These are phyloP conservation scores for Genyomyrus donnyi DNA, from an alignment of 2,113 vertebrate species.

Conservation along the genomic window DNA sequence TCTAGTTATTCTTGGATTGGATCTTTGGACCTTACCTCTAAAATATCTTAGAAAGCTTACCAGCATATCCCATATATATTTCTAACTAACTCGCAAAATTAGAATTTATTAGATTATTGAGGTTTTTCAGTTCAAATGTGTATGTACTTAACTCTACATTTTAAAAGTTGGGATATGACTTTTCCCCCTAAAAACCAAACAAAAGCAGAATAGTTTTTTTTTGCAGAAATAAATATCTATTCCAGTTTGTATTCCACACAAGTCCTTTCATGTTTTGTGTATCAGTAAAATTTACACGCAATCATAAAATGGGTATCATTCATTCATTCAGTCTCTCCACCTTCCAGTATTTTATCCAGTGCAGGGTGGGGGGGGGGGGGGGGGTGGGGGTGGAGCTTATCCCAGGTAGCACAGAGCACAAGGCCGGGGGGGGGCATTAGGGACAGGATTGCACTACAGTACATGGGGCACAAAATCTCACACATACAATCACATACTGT, in stretches of 20 bases:
- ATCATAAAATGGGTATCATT: neutral
- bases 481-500: neutral
- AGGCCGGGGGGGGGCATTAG: neutral
- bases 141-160: neutral
- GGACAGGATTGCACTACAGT: neutral
- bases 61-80: neutral
- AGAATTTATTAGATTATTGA: constrained; percentile 4
- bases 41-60: neutral
- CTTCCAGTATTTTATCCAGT: neutral
- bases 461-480: neutral
- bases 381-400: neutral
- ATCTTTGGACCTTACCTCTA: neutral
- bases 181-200: neutral
- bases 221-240: neutral
- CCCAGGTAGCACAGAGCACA: neutral
- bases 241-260: neutral
- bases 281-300: neutral
- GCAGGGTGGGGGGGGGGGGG: neutral
- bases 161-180: neutral
- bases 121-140: constrained; percentile 2
- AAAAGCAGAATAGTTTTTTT: neutral
- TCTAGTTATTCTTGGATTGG: neutral
- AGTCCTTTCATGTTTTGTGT: neutral
- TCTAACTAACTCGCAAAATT: neutral
- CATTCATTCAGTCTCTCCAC: neutral